Evolutionary conservation across 2,797 vertebrate species (phyloP).

Genomic region (Apodemus agrarius): DNA sequence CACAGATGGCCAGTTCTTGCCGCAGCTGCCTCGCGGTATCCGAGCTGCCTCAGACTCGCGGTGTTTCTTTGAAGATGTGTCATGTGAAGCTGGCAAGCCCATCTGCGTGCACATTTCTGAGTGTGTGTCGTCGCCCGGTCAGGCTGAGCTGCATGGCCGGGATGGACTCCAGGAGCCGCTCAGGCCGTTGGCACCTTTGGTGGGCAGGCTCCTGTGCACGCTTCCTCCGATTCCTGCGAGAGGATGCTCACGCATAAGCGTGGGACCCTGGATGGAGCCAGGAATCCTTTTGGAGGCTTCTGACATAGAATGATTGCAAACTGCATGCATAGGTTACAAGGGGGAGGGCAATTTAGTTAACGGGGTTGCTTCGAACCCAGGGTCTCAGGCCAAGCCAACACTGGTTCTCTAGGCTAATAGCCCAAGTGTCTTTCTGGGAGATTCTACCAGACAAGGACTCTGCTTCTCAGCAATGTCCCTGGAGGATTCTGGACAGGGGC

Average conservation of each 20-base stretch:
- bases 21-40: background rate
- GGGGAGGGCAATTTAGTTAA: background rate
- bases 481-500: background rate
- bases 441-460: background rate
- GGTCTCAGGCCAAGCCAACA: background rate
- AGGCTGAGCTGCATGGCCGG: background rate
- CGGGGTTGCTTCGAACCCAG: background rate
- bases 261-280: background rate
- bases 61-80: background rate
- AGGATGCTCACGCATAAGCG: background rate
- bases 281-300: background rate
- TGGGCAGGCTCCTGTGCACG: accelerated
- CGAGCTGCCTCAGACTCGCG: background rate
- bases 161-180: too few relatives aligned
- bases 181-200: too few relatives aligned
- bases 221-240: background rate
- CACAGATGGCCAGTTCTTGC: background rate
- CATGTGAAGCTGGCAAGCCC: background rate
- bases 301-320: background rate
- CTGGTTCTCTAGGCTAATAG: too few relatives aligned
- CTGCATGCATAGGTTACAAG: too few relatives aligned
- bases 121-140: background rate
- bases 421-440: background rate
- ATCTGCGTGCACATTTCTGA: background rate
- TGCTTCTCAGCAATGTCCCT: background rate